phyloP scores from a whole-genome alignment of 2,113 vertebrate species.

The Erythrolamprus reginae region DNA sequence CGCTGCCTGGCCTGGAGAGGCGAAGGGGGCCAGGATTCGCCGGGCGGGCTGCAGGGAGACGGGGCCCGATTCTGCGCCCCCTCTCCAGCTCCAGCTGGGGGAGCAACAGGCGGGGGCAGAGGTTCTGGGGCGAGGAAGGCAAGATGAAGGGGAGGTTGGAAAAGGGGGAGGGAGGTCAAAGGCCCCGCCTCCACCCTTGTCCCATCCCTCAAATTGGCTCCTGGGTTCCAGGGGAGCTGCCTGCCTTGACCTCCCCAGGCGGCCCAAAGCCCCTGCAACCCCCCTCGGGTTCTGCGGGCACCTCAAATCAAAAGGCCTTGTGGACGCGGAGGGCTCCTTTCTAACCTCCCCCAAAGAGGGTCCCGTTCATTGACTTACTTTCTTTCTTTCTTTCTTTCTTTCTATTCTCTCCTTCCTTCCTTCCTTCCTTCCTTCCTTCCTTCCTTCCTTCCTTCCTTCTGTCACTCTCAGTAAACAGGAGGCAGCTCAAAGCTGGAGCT shows the following conservation, averaged over 20 bases:
- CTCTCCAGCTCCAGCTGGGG: background rate
- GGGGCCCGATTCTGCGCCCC: background rate
- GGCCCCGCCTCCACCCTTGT: background rate
- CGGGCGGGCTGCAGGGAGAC: background rate
- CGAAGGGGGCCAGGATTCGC: background rate
- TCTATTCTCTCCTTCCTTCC: too few species aligned
- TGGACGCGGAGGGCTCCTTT: background rate
- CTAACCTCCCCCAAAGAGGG: background rate
- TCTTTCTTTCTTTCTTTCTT: too few species aligned
- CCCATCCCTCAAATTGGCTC: background rate
- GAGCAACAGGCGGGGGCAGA: background rate
- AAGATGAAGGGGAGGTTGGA: background rate
- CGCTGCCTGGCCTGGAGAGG: background rate
- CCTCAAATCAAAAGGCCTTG: background rate
- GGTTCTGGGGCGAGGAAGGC: background rate
- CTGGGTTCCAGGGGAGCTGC: background rate
- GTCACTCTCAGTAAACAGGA: background rate
- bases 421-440: too few species aligned
- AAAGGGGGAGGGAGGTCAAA: background rate
- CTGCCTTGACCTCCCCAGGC: background rate
- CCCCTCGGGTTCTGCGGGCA: background rate
- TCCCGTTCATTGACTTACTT: background rate
- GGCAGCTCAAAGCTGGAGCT: background rate
- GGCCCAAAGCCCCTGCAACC: background rate
- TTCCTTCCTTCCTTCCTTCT: too few species aligned